Evolutionary conservation across 2,113 vertebrate genomes (phyloP), one percentile per base, ranked within the genome.

Genomic region (Rhinichthys klamathensis): DNA sequence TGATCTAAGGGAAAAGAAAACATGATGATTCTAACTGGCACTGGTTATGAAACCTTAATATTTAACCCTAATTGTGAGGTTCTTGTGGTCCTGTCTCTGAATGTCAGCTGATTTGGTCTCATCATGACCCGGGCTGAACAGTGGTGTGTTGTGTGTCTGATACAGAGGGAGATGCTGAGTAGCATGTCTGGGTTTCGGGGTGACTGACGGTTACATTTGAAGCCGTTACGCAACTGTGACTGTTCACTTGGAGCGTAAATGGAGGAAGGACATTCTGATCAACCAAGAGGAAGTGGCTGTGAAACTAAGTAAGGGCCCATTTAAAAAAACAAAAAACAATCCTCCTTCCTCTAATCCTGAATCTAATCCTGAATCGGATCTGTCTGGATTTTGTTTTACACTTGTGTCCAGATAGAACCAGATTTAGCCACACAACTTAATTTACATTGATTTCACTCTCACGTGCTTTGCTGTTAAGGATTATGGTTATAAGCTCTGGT

Each of bases 231-330:
- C 65, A 82, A 82, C 67, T 25, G 58, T 80, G 58, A 44, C 35
- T 10, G 13, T 72, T 56, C 11, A 25, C 76, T 67, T 46, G 4
- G 8, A 81, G 79, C 18, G 30, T 38, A 56, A 72, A 70, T 41
- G 23, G 16, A 72, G 49, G 46, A 82, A 82, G 49, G 49, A 82
- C 67, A 18, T 70, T 72, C 49, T 72, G 18, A 72, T 25, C 49
- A 49, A 82, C 5, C 27, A 58, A 49, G 80, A 82, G 80, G 80
- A 82, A 82, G 80, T 72, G 44, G 58, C 49, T 38, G 32, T 70
- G 44, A 80, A 30, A 82, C 65, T 58, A 69, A 3, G 18, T 16
- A 7, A 35, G 3, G 46, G 9, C 16, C n/a, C 16, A 2, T 63
- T 27, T 16, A 4, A 63, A n/a, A n/a, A n/a, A n/a, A n/a, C n/a